Conservation (phyloP, 2,888 invertebrate species). For the Erebia ligea region DNA sequence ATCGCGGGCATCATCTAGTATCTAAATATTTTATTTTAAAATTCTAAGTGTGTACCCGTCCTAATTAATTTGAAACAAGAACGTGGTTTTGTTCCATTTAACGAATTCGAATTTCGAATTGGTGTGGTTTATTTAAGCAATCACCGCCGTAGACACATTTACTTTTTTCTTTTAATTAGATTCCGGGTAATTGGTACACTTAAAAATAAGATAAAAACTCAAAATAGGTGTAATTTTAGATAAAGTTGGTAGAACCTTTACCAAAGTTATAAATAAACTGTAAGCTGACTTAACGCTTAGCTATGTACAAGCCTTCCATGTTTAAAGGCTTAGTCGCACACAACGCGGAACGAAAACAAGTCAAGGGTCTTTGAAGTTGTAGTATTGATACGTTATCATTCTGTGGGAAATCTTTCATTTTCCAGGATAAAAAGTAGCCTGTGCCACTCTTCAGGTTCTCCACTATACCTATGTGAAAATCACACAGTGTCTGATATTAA, state of each 20-base stretch:
- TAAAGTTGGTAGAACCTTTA: not conserved
- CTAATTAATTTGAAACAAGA: constrained; percentile 43
- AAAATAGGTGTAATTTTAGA: too few species aligned
- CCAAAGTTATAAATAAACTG: constrained; percentile 14
- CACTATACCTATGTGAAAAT: too few species aligned
- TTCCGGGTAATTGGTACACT: constrained; percentile 14
- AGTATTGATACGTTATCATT: too few species aligned
- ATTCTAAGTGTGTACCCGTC: constrained; percentile 6
- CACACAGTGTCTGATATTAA: too few species aligned
- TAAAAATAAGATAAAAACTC: too few species aligned
- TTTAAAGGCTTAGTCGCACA: constrained; percentile 21
- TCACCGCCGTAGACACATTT: constrained; percentile 47
- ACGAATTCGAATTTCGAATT: constrained; percentile 53
- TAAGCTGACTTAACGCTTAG: constrained; percentile 21
- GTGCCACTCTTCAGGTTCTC: too few species aligned
- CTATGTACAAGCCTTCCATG: constrained; percentile 19
- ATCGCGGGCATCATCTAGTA: too few species aligned
- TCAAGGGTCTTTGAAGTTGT: too few species aligned
- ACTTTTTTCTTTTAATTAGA: constrained; percentile 37
- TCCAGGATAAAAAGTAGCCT: too few species aligned
- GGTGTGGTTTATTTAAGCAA: constrained; percentile 32
- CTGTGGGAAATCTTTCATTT: too few species aligned
- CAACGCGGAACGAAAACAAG: too few species aligned
- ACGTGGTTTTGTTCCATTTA: constrained; percentile 52
- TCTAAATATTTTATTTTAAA: not conserved